These are phyloP conservation scores for Rhynchophorus ferrugineus DNA, from an alignment of 1,140 invertebrate species.

Conservation along the genomic window DNA sequence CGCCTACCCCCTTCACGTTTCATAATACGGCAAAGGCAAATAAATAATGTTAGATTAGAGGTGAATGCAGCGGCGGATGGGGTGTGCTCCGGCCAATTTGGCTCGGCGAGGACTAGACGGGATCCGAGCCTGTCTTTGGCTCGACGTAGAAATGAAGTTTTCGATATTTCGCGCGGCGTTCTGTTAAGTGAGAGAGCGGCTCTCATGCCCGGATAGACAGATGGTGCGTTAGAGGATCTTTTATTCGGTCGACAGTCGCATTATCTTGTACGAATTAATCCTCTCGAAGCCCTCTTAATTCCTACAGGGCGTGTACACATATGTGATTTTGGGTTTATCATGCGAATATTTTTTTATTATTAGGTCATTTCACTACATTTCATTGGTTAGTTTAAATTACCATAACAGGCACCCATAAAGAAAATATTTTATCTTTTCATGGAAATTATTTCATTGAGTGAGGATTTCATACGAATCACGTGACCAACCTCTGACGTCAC, in stretches of 20 bases:
- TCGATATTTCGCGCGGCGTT: not conserved
- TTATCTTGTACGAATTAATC: too few species aligned
- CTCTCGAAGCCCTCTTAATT: too few species aligned
- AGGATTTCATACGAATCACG: too few species aligned
- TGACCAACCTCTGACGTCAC: too few species aligned
- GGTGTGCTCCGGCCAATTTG: constrained; percentile 10
- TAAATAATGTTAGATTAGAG: constrained; percentile 17
- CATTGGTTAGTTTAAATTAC: too few species aligned
- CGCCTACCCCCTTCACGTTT: constrained; percentile 6
- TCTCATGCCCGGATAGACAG: not conserved
- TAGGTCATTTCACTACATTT: too few species aligned
- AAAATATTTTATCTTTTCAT: too few species aligned
- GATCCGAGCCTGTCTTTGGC: not conserved
- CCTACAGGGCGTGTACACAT: too few species aligned
- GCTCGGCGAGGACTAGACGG: not conserved
- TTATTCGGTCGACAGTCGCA: not conserved
- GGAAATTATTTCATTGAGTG: too few species aligned
- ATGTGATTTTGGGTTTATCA: too few species aligned
- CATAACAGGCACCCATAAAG: too few species aligned
- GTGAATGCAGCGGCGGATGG: constrained; percentile 14
- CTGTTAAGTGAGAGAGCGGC: not conserved
- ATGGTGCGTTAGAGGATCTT: not conserved
- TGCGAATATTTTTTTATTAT: too few species aligned
- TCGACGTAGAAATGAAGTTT: not conserved
- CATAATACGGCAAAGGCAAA: constrained; percentile 12